phyloP scores from a whole-genome alignment of 2,888 invertebrate genomes.

The Acronicta psi region DNA sequence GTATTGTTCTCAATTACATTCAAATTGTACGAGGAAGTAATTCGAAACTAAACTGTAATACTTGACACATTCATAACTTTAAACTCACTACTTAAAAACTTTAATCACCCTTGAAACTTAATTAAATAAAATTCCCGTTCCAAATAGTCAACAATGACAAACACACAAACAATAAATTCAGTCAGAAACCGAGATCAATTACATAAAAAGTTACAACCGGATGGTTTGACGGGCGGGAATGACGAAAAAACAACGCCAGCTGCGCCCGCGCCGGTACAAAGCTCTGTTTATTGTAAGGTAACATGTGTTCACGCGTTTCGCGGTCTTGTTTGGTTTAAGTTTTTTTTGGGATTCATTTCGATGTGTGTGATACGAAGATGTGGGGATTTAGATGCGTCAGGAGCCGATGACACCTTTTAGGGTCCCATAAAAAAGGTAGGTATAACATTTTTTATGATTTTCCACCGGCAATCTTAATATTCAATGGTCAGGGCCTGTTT shows the following conservation, averaged over 20 bases:
- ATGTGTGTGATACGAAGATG: conserved; percentile 15
- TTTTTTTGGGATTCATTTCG: conserved; percentile 29
- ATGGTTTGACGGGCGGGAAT: conserved; percentile 35
- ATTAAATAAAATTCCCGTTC: conserved; percentile 28
- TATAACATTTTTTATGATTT: no score
- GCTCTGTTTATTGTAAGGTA: conserved; percentile 74
- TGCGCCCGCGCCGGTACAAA: conserved; percentile 66
- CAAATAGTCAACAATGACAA: no score
- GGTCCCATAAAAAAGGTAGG: neutral
- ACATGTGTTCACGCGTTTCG: conserved; percentile 55
- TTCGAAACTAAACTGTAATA: conserved; percentile 26
- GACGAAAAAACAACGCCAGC: conserved; percentile 53
- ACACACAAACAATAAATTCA: conserved; percentile 35
- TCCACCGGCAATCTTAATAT: no score
- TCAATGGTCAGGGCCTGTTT: no score
- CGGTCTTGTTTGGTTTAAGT: conserved; percentile 33
- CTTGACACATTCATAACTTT: conserved; percentile 20
- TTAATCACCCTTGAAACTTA: conserved; percentile 17
- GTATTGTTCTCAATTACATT: neutral
- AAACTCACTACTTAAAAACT: conserved; percentile 11
- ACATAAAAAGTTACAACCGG: conserved; percentile 47
- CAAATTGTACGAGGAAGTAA: conserved; percentile 15
- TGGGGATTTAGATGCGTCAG: conserved; percentile 5
- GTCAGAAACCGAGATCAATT: conserved; percentile 37
- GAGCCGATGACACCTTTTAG: conserved; percentile 7